phyloP scores from a whole-genome alignment of 2,797 vertebrate genomes.

The Mastacembelus armatus region DNA sequence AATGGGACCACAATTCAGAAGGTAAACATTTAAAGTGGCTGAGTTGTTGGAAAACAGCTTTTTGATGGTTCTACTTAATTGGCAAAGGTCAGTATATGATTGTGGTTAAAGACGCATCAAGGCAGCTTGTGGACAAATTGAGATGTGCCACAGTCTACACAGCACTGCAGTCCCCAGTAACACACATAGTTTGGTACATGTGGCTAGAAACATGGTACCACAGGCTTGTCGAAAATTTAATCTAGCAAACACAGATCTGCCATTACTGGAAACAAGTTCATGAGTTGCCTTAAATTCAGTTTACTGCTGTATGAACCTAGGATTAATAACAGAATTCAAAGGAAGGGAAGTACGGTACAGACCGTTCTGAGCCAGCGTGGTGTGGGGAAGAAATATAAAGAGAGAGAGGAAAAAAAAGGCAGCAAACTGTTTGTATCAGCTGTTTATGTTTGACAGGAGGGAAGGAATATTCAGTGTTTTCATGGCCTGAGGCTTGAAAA shows the following conservation, averaged over 20 bases:
- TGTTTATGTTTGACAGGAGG: constrained; percentile 29
- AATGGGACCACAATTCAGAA: neutral
- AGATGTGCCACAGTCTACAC: neutral
- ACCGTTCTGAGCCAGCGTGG: neutral
- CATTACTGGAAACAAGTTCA: too few relatives aligned
- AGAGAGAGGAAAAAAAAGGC: constrained; percentile 7
- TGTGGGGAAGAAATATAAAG: neutral
- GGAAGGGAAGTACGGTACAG: neutral
- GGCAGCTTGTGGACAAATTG: neutral
- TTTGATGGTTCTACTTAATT: neutral
- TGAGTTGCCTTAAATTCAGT: too few relatives aligned
- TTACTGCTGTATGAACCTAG: too few relatives aligned
- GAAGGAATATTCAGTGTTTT: neutral
- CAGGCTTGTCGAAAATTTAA: too few relatives aligned
- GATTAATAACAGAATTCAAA: too few relatives aligned
- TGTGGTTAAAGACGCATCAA: neutral
- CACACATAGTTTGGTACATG: too few relatives aligned
- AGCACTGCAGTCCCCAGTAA: neutral
- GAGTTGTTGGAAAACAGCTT: neutral
- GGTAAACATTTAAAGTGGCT: neutral
- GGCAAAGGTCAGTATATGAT: neutral
- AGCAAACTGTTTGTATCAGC: constrained; percentile 33
- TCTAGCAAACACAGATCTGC: too few relatives aligned
- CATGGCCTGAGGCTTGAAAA: constrained; percentile 1
- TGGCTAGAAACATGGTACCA: too few relatives aligned